Conservation (phyloP, 1,140 invertebrate species). For the Paralvinella palmiformis region DNA sequence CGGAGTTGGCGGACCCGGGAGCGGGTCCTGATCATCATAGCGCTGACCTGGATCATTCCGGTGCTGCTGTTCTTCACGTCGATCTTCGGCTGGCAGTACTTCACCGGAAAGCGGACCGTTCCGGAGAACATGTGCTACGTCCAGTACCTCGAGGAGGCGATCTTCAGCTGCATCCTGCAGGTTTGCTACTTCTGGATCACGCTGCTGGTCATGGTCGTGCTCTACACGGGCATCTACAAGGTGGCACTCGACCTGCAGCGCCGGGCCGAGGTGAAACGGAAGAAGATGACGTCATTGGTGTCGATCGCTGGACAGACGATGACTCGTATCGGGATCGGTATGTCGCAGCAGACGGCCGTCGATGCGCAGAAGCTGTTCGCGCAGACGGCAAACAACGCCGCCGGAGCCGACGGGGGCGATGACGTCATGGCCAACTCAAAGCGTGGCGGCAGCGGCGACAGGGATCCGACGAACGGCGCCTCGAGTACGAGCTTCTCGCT, state of each 20-base stretch:
- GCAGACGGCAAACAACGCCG: not conserved
- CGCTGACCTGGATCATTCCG: slow-evolving; percentile 91
- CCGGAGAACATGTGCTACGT: slow-evolving; percentile 87
- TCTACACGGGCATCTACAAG: slow-evolving; percentile 95
- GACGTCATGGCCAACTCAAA: slow-evolving; percentile 8
- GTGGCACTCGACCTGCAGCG: slow-evolving; percentile 97
- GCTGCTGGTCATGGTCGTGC: slow-evolving; percentile 45
- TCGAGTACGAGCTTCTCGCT: slow-evolving; percentile 19
- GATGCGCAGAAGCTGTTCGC: not conserved
- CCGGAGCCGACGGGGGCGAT: not conserved
- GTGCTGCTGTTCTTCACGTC: slow-evolving; percentile 94
- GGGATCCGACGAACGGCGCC: slow-evolving; percentile 7
- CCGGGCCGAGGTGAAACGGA: slow-evolving; percentile 70
- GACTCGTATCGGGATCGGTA: slow-evolving; percentile 24
- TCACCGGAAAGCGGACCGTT: slow-evolving; percentile 68
- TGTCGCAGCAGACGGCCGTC: slow-evolving; percentile 15
- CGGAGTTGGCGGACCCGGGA: slow-evolving; percentile 93
- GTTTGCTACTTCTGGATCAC: slow-evolving; percentile 98
- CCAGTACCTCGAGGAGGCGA: slow-evolving; percentile 94
- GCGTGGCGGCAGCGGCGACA: slow-evolving; percentile 17
- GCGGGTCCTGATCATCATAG: slow-evolving; percentile 82
- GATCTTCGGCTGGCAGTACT: slow-evolving; percentile 99
- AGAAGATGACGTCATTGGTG: slow-evolving; percentile 54
- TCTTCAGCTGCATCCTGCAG: slow-evolving; percentile 96
- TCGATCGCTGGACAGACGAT: slow-evolving; percentile 22